Percentiles rank a stretch among this genome's conserved stretches.
phyloP scores from a whole-genome alignment of 2,797 vertebrate species.

The Falco biarmicus region DNA sequence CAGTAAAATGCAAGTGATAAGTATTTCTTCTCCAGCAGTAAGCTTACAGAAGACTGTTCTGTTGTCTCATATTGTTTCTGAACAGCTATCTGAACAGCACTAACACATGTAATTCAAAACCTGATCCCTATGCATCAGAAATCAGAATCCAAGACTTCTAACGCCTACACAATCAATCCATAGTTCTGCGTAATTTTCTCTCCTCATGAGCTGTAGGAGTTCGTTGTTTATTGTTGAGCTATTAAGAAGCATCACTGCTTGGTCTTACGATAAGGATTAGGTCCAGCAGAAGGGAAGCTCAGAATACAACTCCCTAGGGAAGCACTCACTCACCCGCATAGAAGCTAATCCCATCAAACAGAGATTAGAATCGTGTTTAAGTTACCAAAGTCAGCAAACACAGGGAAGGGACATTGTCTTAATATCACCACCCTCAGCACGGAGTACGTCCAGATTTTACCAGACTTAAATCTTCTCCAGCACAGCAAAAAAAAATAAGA shows the following conservation, averaged over 20 bases:
- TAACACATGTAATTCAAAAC: neutral
- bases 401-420: neutral
- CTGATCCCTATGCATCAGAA: neutral
- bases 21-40: neutral
- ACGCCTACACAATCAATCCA: neutral
- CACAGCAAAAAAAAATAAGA: neutral
- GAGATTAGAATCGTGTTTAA: neutral
- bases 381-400: neutral
- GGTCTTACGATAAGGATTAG: neutral
- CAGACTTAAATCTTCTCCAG: neutral
- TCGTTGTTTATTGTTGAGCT: neutral
- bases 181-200: neutral
- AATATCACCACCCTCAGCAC: neutral
- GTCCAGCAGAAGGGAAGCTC: neutral
- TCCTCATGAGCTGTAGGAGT: neutral
- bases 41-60: neutral
- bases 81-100: neutral
- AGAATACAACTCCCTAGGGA: neutral
- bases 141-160: neutral
- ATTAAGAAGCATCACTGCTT: neutral
- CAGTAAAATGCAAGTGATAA: neutral
- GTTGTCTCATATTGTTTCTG: neutral
- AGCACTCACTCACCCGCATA: neutral
- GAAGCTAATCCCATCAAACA: neutral
- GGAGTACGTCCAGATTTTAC: neutral